A percentile compares a stretch with the other conserved stretches of the same genome.
These are phyloP conservation scores for Grapholita molesta DNA, from an alignment of 1,140 invertebrate species.

Conservation along the genomic window DNA sequence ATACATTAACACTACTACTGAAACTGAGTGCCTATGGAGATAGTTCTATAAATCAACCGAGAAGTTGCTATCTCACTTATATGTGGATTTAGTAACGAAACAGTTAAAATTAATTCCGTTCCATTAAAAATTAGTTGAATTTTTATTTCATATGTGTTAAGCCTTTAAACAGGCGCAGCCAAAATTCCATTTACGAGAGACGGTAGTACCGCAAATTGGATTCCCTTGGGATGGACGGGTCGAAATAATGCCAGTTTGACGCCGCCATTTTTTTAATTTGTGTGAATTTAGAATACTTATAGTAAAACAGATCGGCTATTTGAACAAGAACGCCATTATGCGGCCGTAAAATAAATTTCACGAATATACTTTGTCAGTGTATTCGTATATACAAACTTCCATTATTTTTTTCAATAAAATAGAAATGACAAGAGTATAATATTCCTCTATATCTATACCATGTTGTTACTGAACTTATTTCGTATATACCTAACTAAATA, in stretches of 20 bases:
- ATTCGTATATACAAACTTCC: no score
- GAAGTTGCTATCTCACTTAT: no score
- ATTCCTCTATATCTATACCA: background rate
- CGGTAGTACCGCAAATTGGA: slow-evolving; percentile 50
- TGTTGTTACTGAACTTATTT: background rate
- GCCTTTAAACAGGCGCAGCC: slow-evolving; percentile 41
- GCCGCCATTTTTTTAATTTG: slow-evolving; percentile 43
- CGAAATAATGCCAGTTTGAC: slow-evolving; percentile 46
- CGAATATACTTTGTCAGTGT: no score
- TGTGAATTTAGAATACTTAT: slow-evolving; percentile 25
- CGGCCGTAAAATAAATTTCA: background rate
- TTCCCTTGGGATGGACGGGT: slow-evolving; percentile 45
- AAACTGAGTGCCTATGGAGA: no score
- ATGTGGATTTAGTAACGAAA: no score
- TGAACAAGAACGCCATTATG: slow-evolving; percentile 13
- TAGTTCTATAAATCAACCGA: no score
- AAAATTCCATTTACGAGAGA: slow-evolving; percentile 54
- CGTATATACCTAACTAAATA: background rate
- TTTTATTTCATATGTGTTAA: slow-evolving; percentile 34
- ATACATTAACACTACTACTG: no score
- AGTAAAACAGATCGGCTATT: slow-evolving; percentile 15
- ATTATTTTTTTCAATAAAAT: no score
- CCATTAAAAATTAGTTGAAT: background rate
- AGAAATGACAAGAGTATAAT: no score
- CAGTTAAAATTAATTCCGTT: no score